A percentile compares a stretch with the other conserved stretches of the same genome.
These are phyloP conservation scores for Odontesthes bonariensis DNA, from an alignment of 2,113 vertebrate genomes.

Conservation along the genomic window DNA sequence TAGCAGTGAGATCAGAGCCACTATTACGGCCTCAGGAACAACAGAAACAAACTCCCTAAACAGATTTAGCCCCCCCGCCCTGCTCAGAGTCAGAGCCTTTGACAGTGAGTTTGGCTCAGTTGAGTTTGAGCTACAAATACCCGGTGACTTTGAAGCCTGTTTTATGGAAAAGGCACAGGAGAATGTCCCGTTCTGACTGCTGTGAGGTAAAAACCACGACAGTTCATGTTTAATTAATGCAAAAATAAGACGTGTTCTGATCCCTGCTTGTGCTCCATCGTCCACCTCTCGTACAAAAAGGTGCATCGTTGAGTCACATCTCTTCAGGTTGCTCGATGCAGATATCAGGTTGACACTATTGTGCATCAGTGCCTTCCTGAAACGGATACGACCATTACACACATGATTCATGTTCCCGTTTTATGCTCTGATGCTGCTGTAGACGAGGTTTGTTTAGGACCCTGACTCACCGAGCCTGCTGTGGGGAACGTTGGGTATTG, in stretches of 20 bases:
- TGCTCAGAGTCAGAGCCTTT: neutral
- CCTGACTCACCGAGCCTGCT: no score
- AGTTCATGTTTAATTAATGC: no score
- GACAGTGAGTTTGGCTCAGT: neutral
- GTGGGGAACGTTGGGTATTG: no score
- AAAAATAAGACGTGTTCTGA: neutral
- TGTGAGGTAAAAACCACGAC: no score
- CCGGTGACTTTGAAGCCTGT: constrained; percentile 28
- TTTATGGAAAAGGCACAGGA: constrained; percentile 20
- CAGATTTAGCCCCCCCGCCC: constrained; percentile 53
- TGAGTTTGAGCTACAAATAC: constrained; percentile 44
- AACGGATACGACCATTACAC: neutral
- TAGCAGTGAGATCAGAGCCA: constrained; percentile 61
- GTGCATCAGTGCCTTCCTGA: neutral
- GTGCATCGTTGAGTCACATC: constrained; percentile 1
- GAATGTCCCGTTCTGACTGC: constrained; percentile 17
- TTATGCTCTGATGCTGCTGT: neutral
- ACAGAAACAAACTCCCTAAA: constrained; percentile 60
- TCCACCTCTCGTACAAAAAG: neutral
- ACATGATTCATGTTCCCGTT: neutral
- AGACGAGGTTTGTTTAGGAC: neutral
- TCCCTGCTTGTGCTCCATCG: neutral
- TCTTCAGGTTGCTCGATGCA: no score
- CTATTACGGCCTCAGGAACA: constrained; percentile 59
- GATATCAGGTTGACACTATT: no score